Conservation (phyloP, 2,113 vertebrate genomes). For the Sturnus vulgaris region DNA sequence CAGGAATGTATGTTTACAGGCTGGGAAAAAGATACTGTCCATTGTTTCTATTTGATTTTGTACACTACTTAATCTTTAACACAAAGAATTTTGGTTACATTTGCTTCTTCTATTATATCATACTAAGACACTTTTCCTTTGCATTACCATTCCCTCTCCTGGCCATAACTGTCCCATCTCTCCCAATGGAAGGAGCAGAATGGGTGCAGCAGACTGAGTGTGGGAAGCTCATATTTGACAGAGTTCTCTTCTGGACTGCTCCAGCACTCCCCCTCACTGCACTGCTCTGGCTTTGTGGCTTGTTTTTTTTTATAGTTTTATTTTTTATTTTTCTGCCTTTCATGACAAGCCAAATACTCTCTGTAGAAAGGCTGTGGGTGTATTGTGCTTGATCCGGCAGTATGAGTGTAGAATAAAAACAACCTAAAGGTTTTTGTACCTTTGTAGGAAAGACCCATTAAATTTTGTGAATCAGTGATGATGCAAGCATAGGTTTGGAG, state of each 20-base stretch:
- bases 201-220: slow-evolving; percentile 38
- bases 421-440: not conserved
- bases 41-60: not conserved
- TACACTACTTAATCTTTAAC: not conserved
- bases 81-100: not conserved
- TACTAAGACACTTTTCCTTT: not conserved
- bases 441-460: not conserved
- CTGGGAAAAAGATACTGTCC: not conserved
- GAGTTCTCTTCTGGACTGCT: slow-evolving; percentile 20
- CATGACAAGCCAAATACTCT: slow-evolving; percentile 33
- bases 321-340: not conserved
- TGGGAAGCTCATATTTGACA: slow-evolving; percentile 34
- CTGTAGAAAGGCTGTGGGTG: slow-evolving; percentile 18
- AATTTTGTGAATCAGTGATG: not conserved
- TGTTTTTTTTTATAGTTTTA: not conserved
- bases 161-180: not conserved
- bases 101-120: not conserved
- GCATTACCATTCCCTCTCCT: not conserved
- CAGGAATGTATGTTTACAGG: not conserved
- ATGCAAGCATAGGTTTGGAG: not conserved
- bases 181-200: not conserved
- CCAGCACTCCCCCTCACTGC: slow-evolving; percentile 31
- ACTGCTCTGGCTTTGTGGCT: not conserved
- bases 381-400: slow-evolving; percentile 18
- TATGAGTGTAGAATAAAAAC: not conserved